A percentile compares a stretch with the other conserved stretches of the same genome.
phyloP scores from a whole-genome alignment of 2,113 vertebrate genomes.

The Pterocles orientalis region DNA sequence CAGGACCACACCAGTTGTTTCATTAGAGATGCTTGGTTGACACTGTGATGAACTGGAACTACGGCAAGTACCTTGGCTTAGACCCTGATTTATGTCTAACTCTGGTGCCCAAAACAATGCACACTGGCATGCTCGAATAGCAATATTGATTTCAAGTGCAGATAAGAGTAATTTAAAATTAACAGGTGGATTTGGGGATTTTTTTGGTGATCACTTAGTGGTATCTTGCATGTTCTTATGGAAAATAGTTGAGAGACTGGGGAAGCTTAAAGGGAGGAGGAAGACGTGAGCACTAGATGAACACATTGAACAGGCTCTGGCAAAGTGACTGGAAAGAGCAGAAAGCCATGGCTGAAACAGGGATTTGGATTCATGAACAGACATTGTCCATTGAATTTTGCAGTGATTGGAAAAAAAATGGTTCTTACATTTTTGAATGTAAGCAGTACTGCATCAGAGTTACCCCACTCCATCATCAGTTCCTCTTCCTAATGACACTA shows the following conservation, averaged over 20 bases:
- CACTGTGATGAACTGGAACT: neutral
- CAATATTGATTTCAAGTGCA: neutral
- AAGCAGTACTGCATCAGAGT: neutral
- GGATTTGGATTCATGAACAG: neutral
- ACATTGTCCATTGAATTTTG: neutral
- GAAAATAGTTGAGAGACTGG: neutral
- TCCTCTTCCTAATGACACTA: neutral
- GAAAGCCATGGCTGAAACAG: neutral
- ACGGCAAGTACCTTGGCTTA: neutral
- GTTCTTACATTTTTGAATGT: neutral
- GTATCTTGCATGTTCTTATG: neutral
- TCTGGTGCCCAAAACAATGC: neutral
- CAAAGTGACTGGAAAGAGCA: neutral
- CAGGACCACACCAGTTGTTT: neutral
- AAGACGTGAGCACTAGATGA: neutral
- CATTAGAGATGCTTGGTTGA: neutral
- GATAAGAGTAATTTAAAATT: neutral
- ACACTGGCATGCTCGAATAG: neutral
- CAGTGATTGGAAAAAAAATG: neutral
- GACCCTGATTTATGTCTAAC: neutral
- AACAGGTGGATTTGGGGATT: fast-evolving
- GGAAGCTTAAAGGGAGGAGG: neutral
- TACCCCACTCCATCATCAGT: neutral
- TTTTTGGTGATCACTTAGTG: neutral
- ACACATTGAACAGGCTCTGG: neutral